A percentile compares a stretch with the other conserved stretches of the same genome.
Evolutionary conservation across 2,888 invertebrate genomes (phyloP).

Genomic region (Protonemura montana): DNA sequence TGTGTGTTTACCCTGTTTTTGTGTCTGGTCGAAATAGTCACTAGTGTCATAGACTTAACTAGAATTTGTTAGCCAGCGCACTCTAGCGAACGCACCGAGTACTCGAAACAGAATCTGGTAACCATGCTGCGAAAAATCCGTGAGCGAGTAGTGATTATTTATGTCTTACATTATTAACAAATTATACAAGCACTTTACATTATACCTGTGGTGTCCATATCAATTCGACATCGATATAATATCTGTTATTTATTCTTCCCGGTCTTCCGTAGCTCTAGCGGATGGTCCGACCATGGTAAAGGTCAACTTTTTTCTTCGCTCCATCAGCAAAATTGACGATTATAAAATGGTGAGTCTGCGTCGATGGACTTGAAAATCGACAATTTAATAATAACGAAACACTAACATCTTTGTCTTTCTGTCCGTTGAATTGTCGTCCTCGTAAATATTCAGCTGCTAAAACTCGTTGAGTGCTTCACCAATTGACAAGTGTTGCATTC

Average conservation of each 20-base stretch:
- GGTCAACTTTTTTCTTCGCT: constrained; percentile 96
- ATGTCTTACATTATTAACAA: neutral
- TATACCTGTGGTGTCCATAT: neutral
- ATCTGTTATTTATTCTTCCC: constrained; percentile 7
- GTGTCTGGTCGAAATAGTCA: neutral
- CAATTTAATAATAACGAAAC: neutral
- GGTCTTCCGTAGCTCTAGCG: constrained; percentile 60
- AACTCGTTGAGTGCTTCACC: neutral
- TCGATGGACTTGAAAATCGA: constrained; percentile 37
- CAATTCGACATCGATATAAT: neutral
- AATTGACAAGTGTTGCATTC: neutral
- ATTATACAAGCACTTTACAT: neutral
- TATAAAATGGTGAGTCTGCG: constrained; percentile 86
- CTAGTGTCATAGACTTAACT: neutral
- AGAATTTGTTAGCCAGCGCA: neutral
- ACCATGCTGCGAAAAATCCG: neutral
- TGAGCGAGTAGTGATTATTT: neutral
- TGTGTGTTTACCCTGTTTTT: neutral
- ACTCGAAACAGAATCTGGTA: neutral
- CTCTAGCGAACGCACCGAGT: neutral
- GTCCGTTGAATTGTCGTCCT: neutral
- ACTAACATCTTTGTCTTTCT: neutral
- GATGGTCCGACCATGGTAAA: constrained; percentile 86
- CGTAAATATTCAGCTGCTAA: neutral
- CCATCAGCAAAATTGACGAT: constrained; percentile 99